These are phyloP conservation scores for Tetrax tetrax DNA, from an alignment of 2,113 vertebrate species.

Conservation along the genomic window DNA sequence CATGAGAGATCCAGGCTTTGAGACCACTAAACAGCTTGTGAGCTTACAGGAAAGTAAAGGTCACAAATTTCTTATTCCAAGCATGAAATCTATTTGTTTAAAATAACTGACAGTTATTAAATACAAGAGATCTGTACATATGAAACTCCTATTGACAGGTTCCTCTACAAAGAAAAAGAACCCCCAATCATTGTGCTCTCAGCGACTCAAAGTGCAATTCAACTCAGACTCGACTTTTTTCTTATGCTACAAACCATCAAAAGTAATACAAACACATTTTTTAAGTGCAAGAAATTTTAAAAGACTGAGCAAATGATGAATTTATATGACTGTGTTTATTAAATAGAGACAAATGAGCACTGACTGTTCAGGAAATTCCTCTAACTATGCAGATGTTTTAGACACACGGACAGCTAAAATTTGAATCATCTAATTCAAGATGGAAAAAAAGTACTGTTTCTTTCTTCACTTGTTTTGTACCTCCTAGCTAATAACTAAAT, in stretches of 20 bases:
- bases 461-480: conserved; percentile 55
- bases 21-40: neutral
- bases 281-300: neutral
- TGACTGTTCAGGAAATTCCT: neutral
- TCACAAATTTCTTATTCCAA: neutral
- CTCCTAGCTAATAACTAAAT: conserved; percentile 65
- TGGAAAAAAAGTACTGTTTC: neutral
- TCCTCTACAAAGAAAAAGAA: neutral
- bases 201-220: neutral
- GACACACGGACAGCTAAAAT: neutral
- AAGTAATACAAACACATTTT: neutral
- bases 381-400: neutral
- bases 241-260: neutral
- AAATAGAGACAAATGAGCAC: neutral
- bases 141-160: neutral
- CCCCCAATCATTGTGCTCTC: neutral
- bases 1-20: neutral
- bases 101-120: neutral
- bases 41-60: neutral
- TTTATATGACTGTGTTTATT: neutral
- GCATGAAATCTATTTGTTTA: neutral
- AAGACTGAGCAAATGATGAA: neutral
- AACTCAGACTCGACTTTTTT: neutral
- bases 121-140: neutral
- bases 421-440: neutral